phyloP scores from a whole-genome alignment of 1,140 invertebrate species.

The Lasioglossum albipes region DNA sequence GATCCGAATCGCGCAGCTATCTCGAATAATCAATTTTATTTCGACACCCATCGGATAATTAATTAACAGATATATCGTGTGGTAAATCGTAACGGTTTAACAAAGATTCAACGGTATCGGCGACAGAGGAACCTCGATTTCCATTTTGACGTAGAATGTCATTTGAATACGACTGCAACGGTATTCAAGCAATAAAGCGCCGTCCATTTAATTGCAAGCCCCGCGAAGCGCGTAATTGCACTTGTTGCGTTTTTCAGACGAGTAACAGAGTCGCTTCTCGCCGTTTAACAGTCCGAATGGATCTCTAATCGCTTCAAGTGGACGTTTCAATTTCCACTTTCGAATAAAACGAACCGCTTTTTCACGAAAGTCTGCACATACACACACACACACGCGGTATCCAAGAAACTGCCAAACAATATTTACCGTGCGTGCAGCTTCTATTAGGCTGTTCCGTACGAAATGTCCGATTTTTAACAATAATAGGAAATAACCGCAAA shows the following conservation, averaged over 20 bases:
- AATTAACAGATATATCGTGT: neutral
- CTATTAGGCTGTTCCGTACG: too few relatives aligned
- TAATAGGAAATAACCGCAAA: too few relatives aligned
- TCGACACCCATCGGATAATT: neutral
- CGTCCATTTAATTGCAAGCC: neutral
- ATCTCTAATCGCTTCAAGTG: neutral
- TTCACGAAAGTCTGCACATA: too few relatives aligned
- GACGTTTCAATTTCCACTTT: neutral
- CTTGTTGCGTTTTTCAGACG: conserved; percentile 24
- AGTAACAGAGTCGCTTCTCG: conserved; percentile 5
- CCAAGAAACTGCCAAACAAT: too few relatives aligned
- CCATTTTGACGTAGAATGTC: neutral
- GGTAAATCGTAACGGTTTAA: neutral
- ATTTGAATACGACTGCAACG: neutral
- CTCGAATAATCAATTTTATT: neutral
- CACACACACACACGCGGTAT: too few relatives aligned
- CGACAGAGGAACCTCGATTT: neutral
- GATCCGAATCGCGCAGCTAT: neutral
- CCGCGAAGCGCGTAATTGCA: conserved; percentile 1
- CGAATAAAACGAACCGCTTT: too few relatives aligned
- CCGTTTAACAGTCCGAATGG: neutral
- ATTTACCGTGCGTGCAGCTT: too few relatives aligned
- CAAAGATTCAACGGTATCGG: neutral
- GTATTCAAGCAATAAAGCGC: neutral
- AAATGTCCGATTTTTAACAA: too few relatives aligned